A percentile compares a stretch with the other conserved stretches of the same genome.
Conservation (phyloP, 2,113 vertebrate genomes). For the Syrmaticus mikado region DNA sequence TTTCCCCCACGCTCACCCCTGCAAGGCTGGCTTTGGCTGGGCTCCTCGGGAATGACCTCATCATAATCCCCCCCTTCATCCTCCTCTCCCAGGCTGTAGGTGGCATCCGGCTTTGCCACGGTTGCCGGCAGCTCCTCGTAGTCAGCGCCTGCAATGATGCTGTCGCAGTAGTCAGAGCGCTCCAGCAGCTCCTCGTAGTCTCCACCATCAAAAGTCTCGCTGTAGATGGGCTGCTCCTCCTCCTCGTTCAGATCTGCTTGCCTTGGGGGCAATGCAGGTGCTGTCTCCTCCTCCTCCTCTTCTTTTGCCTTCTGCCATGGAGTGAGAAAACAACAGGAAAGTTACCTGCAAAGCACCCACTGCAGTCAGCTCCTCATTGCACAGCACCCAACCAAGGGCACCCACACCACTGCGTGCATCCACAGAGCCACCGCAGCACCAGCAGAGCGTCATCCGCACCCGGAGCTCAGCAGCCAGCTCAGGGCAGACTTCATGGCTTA, state of each 20-base stretch:
- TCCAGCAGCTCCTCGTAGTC: conserved; percentile 84
- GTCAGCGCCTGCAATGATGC: conserved; percentile 28
- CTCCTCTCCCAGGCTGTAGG: background rate
- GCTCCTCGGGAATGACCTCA: conserved; percentile 56
- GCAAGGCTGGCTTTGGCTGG: background rate
- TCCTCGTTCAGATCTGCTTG: conserved; percentile 16
- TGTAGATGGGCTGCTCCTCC: conserved; percentile 44
- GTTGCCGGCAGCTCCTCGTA: conserved; percentile 63
- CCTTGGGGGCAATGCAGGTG: conserved; percentile 71
- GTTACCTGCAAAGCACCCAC: background rate
- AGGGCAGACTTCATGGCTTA: background rate
- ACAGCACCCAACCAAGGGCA: background rate
- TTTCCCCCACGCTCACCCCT: background rate
- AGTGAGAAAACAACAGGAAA: background rate
- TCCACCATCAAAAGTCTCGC: conserved; percentile 27
- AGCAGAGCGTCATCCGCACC: background rate
- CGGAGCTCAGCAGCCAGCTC: background rate
- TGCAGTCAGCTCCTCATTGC: background rate
- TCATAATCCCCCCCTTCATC: conserved; percentile 74
- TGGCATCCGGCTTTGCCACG: background rate
- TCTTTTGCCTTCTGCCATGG: background rate
- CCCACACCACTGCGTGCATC: background rate
- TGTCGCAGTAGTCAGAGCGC: background rate
- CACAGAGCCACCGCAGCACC: background rate
- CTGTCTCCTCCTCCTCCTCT: conserved; percentile 29